A percentile compares a stretch with the other conserved stretches of the same genome.
Evolutionary conservation across 2,113 vertebrate genomes (phyloP).

Genomic region (Argyrosomus japonicus): DNA sequence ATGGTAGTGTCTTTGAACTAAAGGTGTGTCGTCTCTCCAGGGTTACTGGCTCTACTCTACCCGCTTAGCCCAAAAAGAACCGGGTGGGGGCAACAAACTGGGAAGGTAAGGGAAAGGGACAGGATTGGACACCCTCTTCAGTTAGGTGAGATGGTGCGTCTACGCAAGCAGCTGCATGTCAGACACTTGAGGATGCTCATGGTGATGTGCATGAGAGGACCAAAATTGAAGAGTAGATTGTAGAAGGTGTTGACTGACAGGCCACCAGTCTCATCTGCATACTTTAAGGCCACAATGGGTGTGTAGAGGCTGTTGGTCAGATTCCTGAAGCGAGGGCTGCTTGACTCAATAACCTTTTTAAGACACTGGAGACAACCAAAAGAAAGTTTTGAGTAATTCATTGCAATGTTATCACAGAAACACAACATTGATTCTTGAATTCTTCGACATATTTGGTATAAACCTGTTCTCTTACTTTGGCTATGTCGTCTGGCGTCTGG

Average conservation of each 20-base stretch:
- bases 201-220: conserved; percentile 86
- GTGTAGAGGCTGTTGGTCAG: conserved; percentile 88
- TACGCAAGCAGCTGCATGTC: conserved; percentile 88
- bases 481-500: conserved; percentile 85
- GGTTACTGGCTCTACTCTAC: conserved; percentile 58
- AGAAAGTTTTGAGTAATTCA: background rate
- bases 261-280: conserved; percentile 86
- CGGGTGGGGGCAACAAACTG: conserved; percentile 27
- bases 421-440: background rate
- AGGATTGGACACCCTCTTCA: conserved; percentile 68
- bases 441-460: background rate
- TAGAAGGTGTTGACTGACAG: conserved; percentile 88
- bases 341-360: conserved; percentile 86
- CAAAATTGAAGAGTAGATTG: conserved; percentile 88
- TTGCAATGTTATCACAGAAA: background rate
- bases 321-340: conserved; percentile 85
- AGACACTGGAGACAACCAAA: conserved; percentile 77
- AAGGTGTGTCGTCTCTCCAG: conserved; percentile 25
- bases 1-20: conserved; percentile 62
- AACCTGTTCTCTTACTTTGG: conserved; percentile 77
- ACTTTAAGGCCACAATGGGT: conserved; percentile 87
- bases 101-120: background rate
- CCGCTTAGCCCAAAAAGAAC: conserved; percentile 36
- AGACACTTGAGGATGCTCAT: conserved; percentile 85
- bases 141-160: conserved; percentile 83